These are phyloP conservation scores for Rhipidura dahli DNA, from an alignment of 2,113 vertebrate species.

Conservation along the genomic window DNA sequence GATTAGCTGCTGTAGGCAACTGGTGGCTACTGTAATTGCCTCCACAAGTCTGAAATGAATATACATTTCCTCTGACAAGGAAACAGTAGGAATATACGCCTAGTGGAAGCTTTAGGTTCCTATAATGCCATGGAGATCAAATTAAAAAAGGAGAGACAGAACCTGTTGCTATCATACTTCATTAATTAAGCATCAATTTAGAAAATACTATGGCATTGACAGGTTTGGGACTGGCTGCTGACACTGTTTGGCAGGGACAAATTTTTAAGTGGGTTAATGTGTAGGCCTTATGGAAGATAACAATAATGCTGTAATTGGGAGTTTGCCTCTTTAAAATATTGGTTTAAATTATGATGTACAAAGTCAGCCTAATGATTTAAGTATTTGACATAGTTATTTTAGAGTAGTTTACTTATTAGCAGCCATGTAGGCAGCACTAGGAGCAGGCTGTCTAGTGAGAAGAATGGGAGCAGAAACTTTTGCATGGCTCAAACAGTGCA, in stretches of 20 bases:
- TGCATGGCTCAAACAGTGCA: rapidly evolving
- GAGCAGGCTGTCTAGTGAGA: not conserved
- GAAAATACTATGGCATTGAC: conserved; percentile 11
- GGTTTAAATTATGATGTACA: not conserved
- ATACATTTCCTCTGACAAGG: conserved; percentile 52
- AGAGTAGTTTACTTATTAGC: not conserved
- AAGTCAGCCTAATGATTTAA: conserved; percentile 6
- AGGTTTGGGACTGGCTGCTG: not conserved
- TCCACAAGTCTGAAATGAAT: conserved; percentile 30
- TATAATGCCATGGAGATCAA: conserved; percentile 46
- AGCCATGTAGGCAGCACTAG: not conserved
- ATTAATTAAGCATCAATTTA: conserved; percentile 53
- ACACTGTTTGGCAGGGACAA: not conserved
- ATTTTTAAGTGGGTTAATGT: not conserved
- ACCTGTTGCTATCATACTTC: conserved; percentile 30
- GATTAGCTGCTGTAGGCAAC: conserved; percentile 55
- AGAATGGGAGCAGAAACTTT: not conserved
- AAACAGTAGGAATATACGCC: not conserved
- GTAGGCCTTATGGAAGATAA: not conserved
- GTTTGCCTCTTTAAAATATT: conserved; percentile 9
- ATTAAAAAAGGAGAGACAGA: conserved; percentile 25
- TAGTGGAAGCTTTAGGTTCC: conserved; percentile 18
- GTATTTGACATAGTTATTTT: not conserved
- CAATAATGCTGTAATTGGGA: not conserved
- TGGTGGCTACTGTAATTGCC: conserved; percentile 40